A percentile compares a stretch with the other conserved stretches of the same genome.
These are phyloP conservation scores for Drosophila borealis DNA, from an alignment of 2,888 invertebrate genomes.

Conservation along the genomic window DNA sequence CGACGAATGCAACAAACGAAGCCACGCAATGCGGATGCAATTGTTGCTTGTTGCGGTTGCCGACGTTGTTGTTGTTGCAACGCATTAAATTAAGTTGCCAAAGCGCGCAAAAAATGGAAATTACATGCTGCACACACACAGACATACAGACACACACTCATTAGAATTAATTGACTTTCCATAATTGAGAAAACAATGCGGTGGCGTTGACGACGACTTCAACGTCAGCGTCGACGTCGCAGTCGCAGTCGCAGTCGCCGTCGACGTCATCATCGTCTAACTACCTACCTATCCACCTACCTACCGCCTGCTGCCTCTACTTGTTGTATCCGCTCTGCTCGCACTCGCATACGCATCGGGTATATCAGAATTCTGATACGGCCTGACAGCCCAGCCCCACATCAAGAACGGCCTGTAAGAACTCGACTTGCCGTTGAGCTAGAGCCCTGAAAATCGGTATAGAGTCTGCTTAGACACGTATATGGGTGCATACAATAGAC, in stretches of 20 bases:
- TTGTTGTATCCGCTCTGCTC: slow-evolving; percentile 16
- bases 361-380: neutral
- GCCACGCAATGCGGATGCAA: slow-evolving; percentile 77
- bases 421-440: too few species aligned
- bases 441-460: too few species aligned
- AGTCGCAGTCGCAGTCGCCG: slow-evolving; percentile 8
- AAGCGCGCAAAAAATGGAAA: slow-evolving; percentile 81
- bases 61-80: slow-evolving; percentile 61
- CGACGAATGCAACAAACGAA: slow-evolving; percentile 32
- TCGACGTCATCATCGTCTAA: slow-evolving; percentile 12
- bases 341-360: slow-evolving; percentile 15
- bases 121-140: slow-evolving; percentile 69
- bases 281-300: slow-evolving; percentile 34
- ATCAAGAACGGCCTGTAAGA: too few species aligned
- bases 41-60: slow-evolving; percentile 56
- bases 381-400: neutral
- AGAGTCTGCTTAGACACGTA: too few species aligned
- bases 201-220: slow-evolving; percentile 66
- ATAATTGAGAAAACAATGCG: slow-evolving; percentile 82
- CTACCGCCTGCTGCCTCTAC: slow-evolving; percentile 26
- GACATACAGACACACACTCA: slow-evolving; percentile 54
- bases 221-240: slow-evolving; percentile 17
- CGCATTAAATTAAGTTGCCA: slow-evolving; percentile 82
- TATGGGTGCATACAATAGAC: too few species aligned
- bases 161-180: slow-evolving; percentile 83